Base-by-base conservation (phyloP, 2,888 invertebrate genomes). In the Tetragonula carbonaria region DNA sequence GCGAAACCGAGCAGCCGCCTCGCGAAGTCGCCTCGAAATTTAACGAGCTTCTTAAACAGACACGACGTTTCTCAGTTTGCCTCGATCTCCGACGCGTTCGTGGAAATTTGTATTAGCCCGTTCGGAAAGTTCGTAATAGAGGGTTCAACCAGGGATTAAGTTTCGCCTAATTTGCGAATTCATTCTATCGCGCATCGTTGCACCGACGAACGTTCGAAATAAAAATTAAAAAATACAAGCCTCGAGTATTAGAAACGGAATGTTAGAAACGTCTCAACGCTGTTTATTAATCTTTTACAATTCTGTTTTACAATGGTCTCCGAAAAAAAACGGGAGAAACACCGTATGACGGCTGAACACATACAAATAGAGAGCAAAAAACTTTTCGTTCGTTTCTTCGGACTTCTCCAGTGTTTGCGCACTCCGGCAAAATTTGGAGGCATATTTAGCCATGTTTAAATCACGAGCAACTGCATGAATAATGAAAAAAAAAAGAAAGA, bases 1-100 rank as follows among this genome's bases (percentile, higher is more conserved):
- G 74, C 80, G 80, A 80, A 77, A 78, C 79, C 73, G 74, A 76
- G 74, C 75, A 78, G 83, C 53, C 50, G 59, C 45, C 45, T 72
- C 74, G 72, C 66, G 78, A 80, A 79, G 59, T 74, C 45, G 86
- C 62, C 62, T 86, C 78, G 78, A 74, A 84, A 81, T 74, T 78
- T 75, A 82, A 68, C 75, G 77, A 84, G 77, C 72, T 80, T 77
- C 74, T 85, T 74, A 85, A 85, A 73, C 33, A 67, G 77, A 75
- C 21, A 38, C 71, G 11, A 33, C 63, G 14, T 74, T 73, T 72
- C 70, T 16, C 23, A 66, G 28, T 21, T 4, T 55, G 50, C 28
- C 68, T 77, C 70, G 6, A 57, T 45, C 65, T 45, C 51, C 45
- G 14, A n/a, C 8, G n/a, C 57, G 14, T n/a, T 59, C 57, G 14